A percentile compares a stretch with the other conserved stretches of the same genome.
Evolutionary conservation across 2,888 invertebrate species (phyloP).

Genomic region (Agriopis aurantiaria): DNA sequence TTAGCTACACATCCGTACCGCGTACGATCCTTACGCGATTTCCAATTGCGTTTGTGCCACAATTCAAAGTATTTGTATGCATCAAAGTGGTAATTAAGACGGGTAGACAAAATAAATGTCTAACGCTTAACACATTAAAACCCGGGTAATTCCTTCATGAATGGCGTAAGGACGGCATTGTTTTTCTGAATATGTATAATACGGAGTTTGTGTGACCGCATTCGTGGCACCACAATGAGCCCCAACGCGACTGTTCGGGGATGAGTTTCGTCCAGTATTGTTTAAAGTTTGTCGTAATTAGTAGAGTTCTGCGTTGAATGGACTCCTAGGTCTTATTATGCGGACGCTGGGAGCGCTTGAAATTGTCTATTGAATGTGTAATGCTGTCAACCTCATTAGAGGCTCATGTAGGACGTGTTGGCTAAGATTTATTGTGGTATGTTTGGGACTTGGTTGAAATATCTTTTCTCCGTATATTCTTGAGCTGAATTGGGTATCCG

Average conservation of each 20-base stretch:
- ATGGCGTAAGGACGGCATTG: slow-evolving; percentile 78
- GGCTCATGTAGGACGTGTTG: slow-evolving; percentile 9
- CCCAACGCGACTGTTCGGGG: slow-evolving; percentile 78
- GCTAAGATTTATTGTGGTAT: slow-evolving; percentile 19
- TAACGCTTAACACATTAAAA: slow-evolving; percentile 49
- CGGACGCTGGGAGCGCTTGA: slow-evolving; percentile 58
- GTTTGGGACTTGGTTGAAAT: slow-evolving; percentile 10
- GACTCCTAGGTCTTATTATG: slow-evolving; percentile 79
- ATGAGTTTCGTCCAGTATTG: slow-evolving; percentile 86
- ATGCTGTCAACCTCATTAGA: slow-evolving; percentile 44
- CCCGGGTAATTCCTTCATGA: slow-evolving; percentile 79
- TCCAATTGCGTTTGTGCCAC: not conserved
- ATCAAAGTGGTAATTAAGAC: slow-evolving; percentile 6
- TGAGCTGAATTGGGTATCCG: not conserved
- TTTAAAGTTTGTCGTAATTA: slow-evolving; percentile 86
- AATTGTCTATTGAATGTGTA: slow-evolving; percentile 45
- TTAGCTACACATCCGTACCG: slow-evolving; percentile 26
- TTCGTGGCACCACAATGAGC: slow-evolving; percentile 81
- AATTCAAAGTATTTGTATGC: not conserved
- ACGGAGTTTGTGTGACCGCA: slow-evolving; percentile 81
- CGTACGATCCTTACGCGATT: not conserved
- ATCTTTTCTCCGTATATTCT: not conserved
- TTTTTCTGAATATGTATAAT: slow-evolving; percentile 84
- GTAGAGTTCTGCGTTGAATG: slow-evolving; percentile 81
- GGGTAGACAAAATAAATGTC: slow-evolving; percentile 39